Evolutionary conservation across 2,888 invertebrate species (phyloP).

Genomic region (Tanaodytes sp.): DNA sequence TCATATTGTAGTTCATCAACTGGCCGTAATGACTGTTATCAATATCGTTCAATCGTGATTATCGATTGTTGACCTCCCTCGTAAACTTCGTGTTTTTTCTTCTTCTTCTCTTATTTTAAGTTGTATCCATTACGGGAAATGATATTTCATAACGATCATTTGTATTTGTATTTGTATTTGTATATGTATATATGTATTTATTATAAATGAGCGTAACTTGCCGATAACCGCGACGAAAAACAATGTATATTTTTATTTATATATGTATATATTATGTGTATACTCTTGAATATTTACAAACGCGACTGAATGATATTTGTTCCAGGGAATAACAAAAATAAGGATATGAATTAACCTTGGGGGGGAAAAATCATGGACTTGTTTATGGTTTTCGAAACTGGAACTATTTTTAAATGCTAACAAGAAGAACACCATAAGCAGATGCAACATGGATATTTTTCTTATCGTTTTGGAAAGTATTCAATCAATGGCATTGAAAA

Average conservation of each 20-base stretch:
- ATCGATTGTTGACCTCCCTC: conserved; percentile 33
- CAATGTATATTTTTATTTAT: not conserved
- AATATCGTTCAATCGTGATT: conserved; percentile 33
- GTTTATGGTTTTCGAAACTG: no score
- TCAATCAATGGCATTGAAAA: no score
- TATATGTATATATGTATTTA: not conserved
- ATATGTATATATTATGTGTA: no score
- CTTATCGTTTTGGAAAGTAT: no score
- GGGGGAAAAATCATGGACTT: no score
- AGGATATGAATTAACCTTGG: not conserved
- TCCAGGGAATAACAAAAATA: not conserved
- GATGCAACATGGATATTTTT: no score
- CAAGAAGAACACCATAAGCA: no score
- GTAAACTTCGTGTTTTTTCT: conserved; percentile 33
- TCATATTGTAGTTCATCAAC: conserved; percentile 25
- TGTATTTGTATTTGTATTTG: conserved; percentile 3
- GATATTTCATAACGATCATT: conserved; percentile 21
- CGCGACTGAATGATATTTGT: not conserved
- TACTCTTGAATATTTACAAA: not conserved
- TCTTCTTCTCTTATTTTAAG: conserved; percentile 33
- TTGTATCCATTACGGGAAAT: conserved; percentile 26
- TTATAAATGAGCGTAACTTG: not conserved
- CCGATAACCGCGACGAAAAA: not conserved
- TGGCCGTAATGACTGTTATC: conserved; percentile 23
- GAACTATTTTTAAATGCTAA: no score